Percentiles rank a stretch among this genome's conserved stretches.
Evolutionary conservation across 2,888 invertebrate species (phyloP).

Genomic region (Helicoverpa assulta): DNA sequence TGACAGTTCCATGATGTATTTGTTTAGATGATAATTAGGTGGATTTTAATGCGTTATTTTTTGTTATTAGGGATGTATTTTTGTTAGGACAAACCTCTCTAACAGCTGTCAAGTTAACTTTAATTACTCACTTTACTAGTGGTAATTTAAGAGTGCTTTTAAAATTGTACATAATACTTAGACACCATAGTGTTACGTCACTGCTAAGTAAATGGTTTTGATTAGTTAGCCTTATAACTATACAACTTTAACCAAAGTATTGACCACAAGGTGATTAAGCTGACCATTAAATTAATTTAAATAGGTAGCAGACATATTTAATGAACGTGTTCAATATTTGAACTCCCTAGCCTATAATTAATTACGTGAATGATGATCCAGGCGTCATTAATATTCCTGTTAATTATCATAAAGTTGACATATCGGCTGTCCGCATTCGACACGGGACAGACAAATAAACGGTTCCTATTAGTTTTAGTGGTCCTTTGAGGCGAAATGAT

Average conservation of each 20-base stretch:
- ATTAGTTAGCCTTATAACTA: too few species aligned
- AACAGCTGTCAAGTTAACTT: too few species aligned
- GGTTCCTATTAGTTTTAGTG: constrained; percentile 18
- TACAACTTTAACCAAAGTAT: too few species aligned
- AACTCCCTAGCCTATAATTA: constrained; percentile 14
- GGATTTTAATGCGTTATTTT: constrained; percentile 11
- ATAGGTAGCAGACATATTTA: background rate
- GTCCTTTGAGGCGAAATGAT: background rate
- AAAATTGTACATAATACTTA: too few species aligned
- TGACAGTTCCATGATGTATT: constrained; percentile 31
- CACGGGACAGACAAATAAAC: constrained; percentile 24
- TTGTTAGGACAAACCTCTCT: too few species aligned
- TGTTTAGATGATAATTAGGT: constrained; percentile 27
- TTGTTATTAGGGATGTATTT: background rate
- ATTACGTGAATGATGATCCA: constrained; percentile 25
- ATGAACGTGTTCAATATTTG: background rate
- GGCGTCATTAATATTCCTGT: constrained; percentile 45
- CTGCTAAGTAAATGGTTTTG: too few species aligned
- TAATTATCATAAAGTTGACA: constrained; percentile 49
- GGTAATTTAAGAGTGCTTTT: too few species aligned
- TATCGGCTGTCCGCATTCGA: constrained; percentile 27
- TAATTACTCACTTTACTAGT: too few species aligned
- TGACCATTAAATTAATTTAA: background rate
- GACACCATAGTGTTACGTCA: too few species aligned
- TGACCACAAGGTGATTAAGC: too few species aligned